A percentile compares a stretch with the other conserved stretches of the same genome.
Evolutionary conservation across 2,797 vertebrate genomes (phyloP).

Genomic region (Eptatretus atami): DNA sequence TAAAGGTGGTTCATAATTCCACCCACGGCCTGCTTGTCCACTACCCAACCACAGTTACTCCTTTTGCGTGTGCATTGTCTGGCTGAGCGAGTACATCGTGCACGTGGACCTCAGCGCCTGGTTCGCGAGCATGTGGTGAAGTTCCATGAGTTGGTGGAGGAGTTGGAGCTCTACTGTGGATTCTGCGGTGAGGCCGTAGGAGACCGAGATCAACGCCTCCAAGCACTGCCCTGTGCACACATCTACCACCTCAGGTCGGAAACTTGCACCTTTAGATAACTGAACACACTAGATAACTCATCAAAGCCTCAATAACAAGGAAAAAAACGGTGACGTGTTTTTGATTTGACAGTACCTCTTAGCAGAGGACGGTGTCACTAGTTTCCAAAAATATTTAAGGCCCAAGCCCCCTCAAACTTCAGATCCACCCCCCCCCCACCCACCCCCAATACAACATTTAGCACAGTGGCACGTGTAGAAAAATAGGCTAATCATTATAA

Average conservation of each 20-base stretch:
- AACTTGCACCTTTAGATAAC: not conserved
- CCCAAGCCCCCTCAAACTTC: too few relatives aligned
- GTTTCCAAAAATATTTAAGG: too few relatives aligned
- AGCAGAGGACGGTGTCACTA: too few relatives aligned
- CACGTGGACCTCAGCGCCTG: slow-evolving; percentile 37
- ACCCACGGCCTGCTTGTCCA: not conserved
- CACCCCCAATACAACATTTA: too few relatives aligned
- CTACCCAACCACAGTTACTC: slow-evolving; percentile 20
- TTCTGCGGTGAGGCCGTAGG: slow-evolving; percentile 94
- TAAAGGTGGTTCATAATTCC: too few relatives aligned
- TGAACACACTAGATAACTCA: not conserved
- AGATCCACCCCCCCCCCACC: too few relatives aligned
- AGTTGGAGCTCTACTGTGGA: slow-evolving; percentile 90
- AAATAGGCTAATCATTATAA: too few relatives aligned
- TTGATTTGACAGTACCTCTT: not conserved
- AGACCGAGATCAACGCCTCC: slow-evolving; percentile 74
- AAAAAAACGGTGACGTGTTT: not conserved
- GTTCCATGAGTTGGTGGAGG: slow-evolving; percentile 89
- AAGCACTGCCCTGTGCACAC: slow-evolving; percentile 86
- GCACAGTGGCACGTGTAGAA: too few relatives aligned
- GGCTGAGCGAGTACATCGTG: slow-evolving; percentile 47
- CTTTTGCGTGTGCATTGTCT: slow-evolving; percentile 66
- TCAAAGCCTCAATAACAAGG: not conserved
- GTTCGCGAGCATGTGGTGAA: slow-evolving; percentile 66
- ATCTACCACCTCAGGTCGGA: slow-evolving; percentile 82